Conservation (phyloP, 2,888 invertebrate species). For the Pachymerium ferrugineum region DNA sequence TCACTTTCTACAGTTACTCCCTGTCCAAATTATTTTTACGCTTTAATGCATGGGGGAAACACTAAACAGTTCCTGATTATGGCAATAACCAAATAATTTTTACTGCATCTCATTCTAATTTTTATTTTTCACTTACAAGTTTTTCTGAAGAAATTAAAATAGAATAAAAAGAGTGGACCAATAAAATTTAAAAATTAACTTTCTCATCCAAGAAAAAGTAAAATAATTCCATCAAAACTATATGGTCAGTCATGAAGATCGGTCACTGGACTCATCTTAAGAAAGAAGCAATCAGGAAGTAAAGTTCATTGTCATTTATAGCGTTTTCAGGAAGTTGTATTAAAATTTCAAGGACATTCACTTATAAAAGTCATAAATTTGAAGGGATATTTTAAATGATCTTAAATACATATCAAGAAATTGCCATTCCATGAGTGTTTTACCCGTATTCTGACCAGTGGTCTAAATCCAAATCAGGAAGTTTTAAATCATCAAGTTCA, state of each 20-base stretch:
- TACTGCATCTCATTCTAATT: not conserved
- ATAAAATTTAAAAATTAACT: too few relatives aligned
- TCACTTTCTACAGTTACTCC: conserved; percentile 6
- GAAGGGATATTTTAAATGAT: too few relatives aligned
- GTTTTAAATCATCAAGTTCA: too few relatives aligned
- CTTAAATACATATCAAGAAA: too few relatives aligned
- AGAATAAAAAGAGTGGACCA: too few relatives aligned
- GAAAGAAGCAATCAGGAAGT: not conserved
- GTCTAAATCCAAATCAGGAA: too few relatives aligned
- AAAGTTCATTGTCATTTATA: conserved; percentile 8
- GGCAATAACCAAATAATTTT: not conserved
- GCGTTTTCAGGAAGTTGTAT: not conserved
- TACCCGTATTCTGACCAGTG: too few relatives aligned
- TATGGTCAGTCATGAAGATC: not conserved
- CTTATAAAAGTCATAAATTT: not conserved
- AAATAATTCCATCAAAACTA: not conserved
- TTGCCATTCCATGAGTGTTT: too few relatives aligned
- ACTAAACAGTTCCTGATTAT: not conserved
- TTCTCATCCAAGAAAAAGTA: too few relatives aligned
- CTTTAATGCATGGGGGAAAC: not conserved
- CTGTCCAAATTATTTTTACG: not conserved
- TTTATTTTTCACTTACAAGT: not conserved
- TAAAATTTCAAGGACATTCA: not conserved
- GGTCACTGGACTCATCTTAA: not conserved
- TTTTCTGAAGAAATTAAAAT: not conserved